Evolutionary conservation across 2,113 vertebrate genomes (phyloP).

Genomic region (Pachyramphus minor): DNA sequence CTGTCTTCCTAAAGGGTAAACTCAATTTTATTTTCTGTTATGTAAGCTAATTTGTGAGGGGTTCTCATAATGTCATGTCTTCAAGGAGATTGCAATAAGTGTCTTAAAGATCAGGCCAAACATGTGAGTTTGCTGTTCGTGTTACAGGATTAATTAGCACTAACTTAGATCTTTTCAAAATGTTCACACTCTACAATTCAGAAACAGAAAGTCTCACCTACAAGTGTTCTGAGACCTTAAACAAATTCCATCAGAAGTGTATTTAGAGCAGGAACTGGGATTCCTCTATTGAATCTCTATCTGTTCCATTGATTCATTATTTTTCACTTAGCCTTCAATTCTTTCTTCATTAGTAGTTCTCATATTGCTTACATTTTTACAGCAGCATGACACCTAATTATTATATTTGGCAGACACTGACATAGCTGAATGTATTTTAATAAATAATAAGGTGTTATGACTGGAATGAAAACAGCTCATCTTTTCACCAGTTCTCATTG

Average conservation of each 20-base stretch:
- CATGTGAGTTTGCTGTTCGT: constrained; percentile 20
- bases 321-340: constrained; percentile 7
- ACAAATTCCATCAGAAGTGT: constrained; percentile 9
- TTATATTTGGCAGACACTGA: neutral
- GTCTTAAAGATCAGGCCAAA: constrained; percentile 58
- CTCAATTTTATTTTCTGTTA: constrained; percentile 37
- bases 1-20: constrained; percentile 43
- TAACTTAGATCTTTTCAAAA: neutral
- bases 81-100: constrained; percentile 38
- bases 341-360: neutral
- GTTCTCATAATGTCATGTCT: constrained; percentile 60
- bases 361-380: neutral
- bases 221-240: constrained; percentile 8
- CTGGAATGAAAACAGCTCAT: neutral
- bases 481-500: neutral
- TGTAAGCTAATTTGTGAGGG: constrained; percentile 47
- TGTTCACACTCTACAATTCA: neutral
- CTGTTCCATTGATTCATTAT: neutral
- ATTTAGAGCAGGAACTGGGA: neutral
- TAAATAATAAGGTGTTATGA: neutral
- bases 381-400: neutral
- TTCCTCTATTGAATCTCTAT: neutral
- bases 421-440: neutral
- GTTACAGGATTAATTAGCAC: constrained; percentile 32
- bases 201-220: neutral